Percentiles rank a stretch among this genome's conserved stretches.
Conservation (phyloP, 2,113 vertebrate genomes). For the Burhinus oedicnemus region DNA sequence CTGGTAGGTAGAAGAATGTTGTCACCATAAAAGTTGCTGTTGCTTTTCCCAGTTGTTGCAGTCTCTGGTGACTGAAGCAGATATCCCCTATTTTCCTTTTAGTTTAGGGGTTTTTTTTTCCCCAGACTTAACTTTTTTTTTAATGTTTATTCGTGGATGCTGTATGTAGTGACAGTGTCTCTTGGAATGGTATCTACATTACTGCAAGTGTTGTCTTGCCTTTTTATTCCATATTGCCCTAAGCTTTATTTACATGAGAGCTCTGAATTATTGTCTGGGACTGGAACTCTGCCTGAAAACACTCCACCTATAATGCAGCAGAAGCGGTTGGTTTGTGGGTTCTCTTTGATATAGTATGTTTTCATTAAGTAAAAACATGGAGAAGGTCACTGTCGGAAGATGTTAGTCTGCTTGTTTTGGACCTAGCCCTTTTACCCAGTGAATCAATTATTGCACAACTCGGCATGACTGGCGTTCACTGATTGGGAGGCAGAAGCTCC, state of each 20-base stretch:
- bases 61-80: neutral
- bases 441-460: slow-evolving; percentile 27
- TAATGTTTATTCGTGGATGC: neutral
- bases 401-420: neutral
- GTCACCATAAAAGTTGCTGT: neutral
- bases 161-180: neutral
- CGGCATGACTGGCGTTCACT: neutral
- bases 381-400: neutral
- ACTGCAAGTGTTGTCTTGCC: neutral
- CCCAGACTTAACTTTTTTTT: neutral
- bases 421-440: neutral
- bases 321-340: slow-evolving; percentile 16
- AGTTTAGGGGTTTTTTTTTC: neutral
- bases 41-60: neutral
- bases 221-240: neutral
- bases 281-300: slow-evolving; percentile 27
- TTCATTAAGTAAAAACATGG: slow-evolving; percentile 17
- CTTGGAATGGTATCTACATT: neutral
- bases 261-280: neutral
- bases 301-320: neutral
- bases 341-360: slow-evolving; percentile 21
- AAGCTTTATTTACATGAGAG: slow-evolving; percentile 39
- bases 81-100: neutral
- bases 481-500: neutral
- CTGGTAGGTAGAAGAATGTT: neutral